A percentile compares a stretch with the other conserved stretches of the same genome.
phyloP scores from a whole-genome alignment of 2,888 invertebrate species.

The Podabrus alpinus region DNA sequence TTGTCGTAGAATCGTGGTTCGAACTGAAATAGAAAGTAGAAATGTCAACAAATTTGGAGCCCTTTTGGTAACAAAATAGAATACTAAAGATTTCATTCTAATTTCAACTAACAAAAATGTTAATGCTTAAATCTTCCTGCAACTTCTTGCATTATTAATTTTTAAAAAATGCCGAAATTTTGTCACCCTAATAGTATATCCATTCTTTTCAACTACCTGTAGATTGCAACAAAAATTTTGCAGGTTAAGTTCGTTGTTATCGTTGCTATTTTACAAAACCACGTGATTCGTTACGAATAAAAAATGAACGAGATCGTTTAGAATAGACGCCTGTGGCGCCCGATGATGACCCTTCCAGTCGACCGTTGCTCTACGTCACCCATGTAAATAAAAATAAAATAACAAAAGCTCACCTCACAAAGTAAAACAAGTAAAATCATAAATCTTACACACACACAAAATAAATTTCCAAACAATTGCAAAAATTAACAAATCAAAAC shows the following conservation, averaged over 20 bases:
- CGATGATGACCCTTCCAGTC: slow-evolving; percentile 38
- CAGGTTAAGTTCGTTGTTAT: slow-evolving; percentile 13
- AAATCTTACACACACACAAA: slow-evolving; percentile 36
- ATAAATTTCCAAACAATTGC: slow-evolving; percentile 20
- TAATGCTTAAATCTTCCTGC: background rate
- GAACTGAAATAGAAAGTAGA: background rate
- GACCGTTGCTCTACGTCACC: slow-evolving; percentile 24
- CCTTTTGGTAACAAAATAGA: background rate
- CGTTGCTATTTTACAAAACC: slow-evolving; percentile 3
- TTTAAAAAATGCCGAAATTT: background rate
- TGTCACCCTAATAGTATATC: background rate
- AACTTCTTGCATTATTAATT: background rate
- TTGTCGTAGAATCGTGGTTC: background rate
- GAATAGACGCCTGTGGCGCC: slow-evolving; percentile 46
- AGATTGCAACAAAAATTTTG: background rate
- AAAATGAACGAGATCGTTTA: slow-evolving; percentile 1
- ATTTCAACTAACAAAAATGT: background rate
- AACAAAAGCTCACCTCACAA: slow-evolving; percentile 44
- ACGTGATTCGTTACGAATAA: slow-evolving; percentile 16
- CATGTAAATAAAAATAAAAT: slow-evolving; percentile 34
- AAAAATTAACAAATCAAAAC: slow-evolving; percentile 11
- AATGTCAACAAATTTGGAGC: background rate
- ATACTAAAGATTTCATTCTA: background rate
- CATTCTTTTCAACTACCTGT: background rate
- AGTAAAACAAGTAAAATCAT: slow-evolving; percentile 39